Percentiles rank a stretch among this genome's conserved stretches.
Conservation (phyloP, 2,888 invertebrate genomes). For the Hanleya hanleyi region DNA sequence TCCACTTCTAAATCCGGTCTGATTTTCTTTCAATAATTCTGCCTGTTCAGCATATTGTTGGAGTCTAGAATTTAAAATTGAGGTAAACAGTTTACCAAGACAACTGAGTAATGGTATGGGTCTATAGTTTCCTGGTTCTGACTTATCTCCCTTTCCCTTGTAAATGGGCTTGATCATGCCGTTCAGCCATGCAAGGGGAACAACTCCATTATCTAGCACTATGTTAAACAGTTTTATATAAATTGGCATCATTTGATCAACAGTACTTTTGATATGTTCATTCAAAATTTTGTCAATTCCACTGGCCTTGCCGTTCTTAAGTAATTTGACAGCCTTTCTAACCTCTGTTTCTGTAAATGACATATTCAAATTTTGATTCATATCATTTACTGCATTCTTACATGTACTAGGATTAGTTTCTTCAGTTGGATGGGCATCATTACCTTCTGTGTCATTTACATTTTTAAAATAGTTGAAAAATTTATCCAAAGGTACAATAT, state of each 20-base stretch:
- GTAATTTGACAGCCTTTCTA: not conserved
- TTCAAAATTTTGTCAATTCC: not conserved
- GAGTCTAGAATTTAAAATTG: not conserved
- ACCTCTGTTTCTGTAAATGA: not conserved
- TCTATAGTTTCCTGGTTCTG: not conserved
- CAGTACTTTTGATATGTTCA: not conserved
- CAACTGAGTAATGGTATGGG: not conserved
- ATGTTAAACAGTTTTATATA: constrained; percentile 7
- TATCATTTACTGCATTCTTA: too few species aligned
- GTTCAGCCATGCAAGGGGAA: not conserved
- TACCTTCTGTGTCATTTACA: too few species aligned
- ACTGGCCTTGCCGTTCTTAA: not conserved
- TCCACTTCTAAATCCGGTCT: not conserved
- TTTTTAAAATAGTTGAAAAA: too few species aligned
- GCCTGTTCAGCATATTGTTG: not conserved
- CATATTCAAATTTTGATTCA: too few species aligned
- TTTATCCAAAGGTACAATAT: too few species aligned
- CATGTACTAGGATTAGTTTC: too few species aligned
- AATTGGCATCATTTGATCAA: not conserved
- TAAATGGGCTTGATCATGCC: not conserved
- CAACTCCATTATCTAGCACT: not conserved
- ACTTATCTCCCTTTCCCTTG: not conserved
- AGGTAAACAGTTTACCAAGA: not conserved
- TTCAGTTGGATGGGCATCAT: too few species aligned
- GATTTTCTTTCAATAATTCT: not conserved